These are phyloP conservation scores for Amitus sp. DNA, from an alignment of 2,888 invertebrate genomes.

Conservation along the genomic window DNA sequence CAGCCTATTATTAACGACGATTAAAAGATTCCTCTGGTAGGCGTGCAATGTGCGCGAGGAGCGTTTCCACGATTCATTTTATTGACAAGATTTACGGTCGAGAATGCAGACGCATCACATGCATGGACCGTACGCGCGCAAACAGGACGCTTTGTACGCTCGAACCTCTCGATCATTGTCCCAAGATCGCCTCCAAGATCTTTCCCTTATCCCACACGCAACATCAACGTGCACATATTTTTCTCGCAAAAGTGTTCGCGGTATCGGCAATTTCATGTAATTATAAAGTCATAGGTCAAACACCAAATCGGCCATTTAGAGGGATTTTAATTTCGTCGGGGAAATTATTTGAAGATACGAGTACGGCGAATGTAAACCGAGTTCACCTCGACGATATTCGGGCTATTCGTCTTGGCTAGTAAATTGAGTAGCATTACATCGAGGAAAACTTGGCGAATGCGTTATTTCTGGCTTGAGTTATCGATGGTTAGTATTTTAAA, in stretches of 20 bases:
- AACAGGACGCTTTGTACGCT: conserved; percentile 4
- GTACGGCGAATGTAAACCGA: too few relatives aligned
- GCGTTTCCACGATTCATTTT: conserved; percentile 56
- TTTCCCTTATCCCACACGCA: not conserved
- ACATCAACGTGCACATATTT: not conserved
- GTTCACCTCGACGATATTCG: conserved; percentile 1
- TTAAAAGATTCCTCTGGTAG: conserved; percentile 61
- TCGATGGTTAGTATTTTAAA: conserved; percentile 27
- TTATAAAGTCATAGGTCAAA: not conserved
- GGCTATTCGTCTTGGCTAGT: conserved; percentile 23
- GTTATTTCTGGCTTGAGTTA: conserved; percentile 31
- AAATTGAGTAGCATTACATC: conserved; percentile 33
- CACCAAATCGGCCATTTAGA: conserved; percentile 12
- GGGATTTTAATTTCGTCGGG: conserved; percentile 14
- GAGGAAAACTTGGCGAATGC: conserved; percentile 21
- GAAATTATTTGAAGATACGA: conserved; percentile 24
- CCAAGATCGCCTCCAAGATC: not conserved
- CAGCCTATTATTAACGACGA: conserved; percentile 63
- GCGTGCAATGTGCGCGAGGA: conserved; percentile 33
- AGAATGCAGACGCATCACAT: conserved; percentile 17
- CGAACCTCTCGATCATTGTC: conserved; percentile 11
- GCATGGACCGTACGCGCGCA: conserved; percentile 6
- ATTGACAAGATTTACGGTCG: conserved; percentile 58
- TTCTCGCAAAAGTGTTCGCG: not conserved
- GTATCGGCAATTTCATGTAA: conserved; percentile 2